These are phyloP conservation scores for Eupithecia tripunctaria DNA, from an alignment of 2,888 invertebrate species.

Conservation along the genomic window DNA sequence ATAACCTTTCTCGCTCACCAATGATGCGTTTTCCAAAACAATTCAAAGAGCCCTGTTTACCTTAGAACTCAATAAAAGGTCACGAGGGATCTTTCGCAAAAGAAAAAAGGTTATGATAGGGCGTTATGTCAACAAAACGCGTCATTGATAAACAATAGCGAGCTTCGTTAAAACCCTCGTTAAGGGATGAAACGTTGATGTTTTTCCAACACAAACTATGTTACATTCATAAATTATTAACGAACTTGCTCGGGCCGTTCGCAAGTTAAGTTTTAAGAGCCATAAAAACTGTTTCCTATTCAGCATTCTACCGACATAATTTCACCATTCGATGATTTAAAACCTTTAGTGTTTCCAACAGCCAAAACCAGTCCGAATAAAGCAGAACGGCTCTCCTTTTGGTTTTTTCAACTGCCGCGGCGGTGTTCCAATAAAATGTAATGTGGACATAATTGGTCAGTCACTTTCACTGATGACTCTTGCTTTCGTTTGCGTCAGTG, in stretches of 20 bases:
- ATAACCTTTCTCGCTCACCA: no score
- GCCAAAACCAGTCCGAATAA: slow-evolving; percentile 6
- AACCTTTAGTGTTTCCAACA: not conserved
- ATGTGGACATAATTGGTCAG: slow-evolving; percentile 35
- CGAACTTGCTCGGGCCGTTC: not conserved
- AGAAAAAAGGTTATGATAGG: no score
- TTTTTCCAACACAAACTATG: no score
- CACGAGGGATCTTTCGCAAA: no score
- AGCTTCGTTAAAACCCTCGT: not conserved
- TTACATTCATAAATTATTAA: no score
- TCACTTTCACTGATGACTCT: slow-evolving; percentile 41
- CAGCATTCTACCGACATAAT: not conserved
- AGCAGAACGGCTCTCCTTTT: slow-evolving; percentile 11
- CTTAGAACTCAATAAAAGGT: no score
- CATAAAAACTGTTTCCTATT: not conserved
- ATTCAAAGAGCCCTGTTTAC: no score
- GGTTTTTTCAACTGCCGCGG: slow-evolving; percentile 11
- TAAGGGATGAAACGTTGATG: no score
- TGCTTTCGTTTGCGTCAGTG: slow-evolving; percentile 33
- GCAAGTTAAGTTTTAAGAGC: not conserved
- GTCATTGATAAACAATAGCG: not conserved
- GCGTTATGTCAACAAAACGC: no score
- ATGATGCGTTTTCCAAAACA: not conserved
- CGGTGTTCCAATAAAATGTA: slow-evolving; percentile 38
- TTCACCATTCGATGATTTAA: not conserved